Evolutionary conservation across 1,140 invertebrate genomes (phyloP), one percentile per base, ranked within the genome.

Genomic region (Archegozetes longisetosus): DNA sequence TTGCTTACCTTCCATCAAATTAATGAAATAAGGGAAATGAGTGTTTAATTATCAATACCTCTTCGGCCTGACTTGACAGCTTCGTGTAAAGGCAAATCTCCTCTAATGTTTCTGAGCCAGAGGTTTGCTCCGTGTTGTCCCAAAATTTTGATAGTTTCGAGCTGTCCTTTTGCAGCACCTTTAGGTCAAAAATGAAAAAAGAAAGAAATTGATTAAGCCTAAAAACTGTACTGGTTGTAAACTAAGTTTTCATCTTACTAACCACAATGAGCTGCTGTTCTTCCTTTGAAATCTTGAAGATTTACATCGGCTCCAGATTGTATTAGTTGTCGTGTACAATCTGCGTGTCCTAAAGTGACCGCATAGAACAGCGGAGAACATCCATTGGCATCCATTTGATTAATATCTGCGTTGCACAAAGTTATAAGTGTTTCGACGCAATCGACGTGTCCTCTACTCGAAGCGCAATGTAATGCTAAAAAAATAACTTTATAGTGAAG

Each of bases 361-460:
- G 93, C 86, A 71, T 98, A 98, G 72, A 97, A 96, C 1, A 98
- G 71, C 0, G 94, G 85, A 1, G 93, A 93, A 69, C 93, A 97
- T 1, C 90, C 89, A 68, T 93, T 91, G 14, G 70, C 72, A 70
- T 98, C 92, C 1, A 80, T 75, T 3, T 84, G 78, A 70, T 95
- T 88, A 0, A 89, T 84, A 14, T 86, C 81, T 1, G 86, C 84
- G 1, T 86, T 86, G 67, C 88, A 93, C 0, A 93, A 24, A n/a
- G 84, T 85, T 0, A 97, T 79, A 27, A 98, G 73, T 2, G 84
- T 85, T 64, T 96, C 89, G 27, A 97, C 76, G 68, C 91, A 94
- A 66, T 92, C 85, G 0, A 84, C 84, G 70, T 98, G 90, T 2
- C 95, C 95, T 60, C 93, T 76, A 17, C 88, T 93, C 0, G 93